Evolutionary conservation across 1,140 invertebrate genomes (phyloP).

Genomic region (Cydia amplana): DNA sequence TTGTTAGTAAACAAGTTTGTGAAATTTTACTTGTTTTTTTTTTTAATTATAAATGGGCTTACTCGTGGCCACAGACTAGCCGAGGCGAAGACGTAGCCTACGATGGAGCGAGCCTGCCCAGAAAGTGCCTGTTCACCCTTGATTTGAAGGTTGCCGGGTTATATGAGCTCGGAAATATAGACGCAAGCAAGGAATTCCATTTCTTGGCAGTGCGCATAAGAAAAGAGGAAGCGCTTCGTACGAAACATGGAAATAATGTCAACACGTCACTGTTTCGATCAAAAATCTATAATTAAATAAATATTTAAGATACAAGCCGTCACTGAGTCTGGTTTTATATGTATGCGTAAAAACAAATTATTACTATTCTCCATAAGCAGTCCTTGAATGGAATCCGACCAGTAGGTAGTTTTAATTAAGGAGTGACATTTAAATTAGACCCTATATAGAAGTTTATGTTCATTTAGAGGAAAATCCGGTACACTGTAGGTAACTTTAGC

Average conservation of each 20-base stretch:
- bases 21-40: neutral
- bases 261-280: neutral
- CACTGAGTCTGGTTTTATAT: neutral
- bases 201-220: no score
- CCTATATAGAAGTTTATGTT: conserved; percentile 39
- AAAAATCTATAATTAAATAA: neutral
- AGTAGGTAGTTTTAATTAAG: conserved; percentile 20
- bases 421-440: conserved; percentile 19
- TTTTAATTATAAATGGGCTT: no score
- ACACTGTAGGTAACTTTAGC: conserved; percentile 37
- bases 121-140: no score
- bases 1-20: neutral
- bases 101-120: no score
- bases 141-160: no score
- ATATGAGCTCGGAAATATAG: no score
- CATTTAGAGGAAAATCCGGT: conserved; percentile 41
- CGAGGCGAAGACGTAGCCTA: no score
- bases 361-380: neutral
- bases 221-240: no score
- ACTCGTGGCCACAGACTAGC: no score
- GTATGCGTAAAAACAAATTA: neutral
- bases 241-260: no score
- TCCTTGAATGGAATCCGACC: neutral
- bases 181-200: no score
- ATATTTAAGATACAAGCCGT: neutral